phyloP scores from a whole-genome alignment of 2,113 vertebrate species.

The Psammodynastes pulverulentus region DNA sequence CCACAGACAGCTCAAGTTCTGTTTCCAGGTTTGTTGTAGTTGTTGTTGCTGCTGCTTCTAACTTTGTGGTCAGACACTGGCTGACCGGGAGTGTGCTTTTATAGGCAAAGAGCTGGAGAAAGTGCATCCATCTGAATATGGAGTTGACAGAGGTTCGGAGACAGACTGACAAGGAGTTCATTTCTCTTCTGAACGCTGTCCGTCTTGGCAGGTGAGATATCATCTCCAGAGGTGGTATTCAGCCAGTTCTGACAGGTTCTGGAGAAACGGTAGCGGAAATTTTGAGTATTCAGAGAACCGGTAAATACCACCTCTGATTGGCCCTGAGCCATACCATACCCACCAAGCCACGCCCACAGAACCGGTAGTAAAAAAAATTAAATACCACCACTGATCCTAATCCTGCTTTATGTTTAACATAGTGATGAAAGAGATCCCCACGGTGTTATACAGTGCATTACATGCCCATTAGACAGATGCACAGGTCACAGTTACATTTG shows the following conservation, averaged over 20 bases:
- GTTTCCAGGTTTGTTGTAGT: conserved; percentile 83
- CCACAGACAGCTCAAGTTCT: conserved; percentile 82
- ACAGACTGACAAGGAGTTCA: conserved; percentile 86
- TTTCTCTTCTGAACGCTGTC: conserved; percentile 86
- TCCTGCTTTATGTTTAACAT: not conserved
- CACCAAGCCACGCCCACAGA: no score
- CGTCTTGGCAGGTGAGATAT: conserved; percentile 85
- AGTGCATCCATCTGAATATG: conserved; percentile 89
- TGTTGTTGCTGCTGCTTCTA: not conserved
- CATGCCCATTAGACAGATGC: not conserved
- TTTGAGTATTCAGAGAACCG: no score
- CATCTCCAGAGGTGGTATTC: no score
- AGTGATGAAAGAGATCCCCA: not conserved
- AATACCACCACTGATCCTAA: no score
- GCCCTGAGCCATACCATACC: no score
- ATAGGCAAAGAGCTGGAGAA: conserved; percentile 89
- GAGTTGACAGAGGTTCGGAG: conserved; percentile 88
- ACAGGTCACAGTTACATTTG: not conserved
- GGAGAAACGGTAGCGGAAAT: no score
- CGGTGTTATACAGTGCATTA: not conserved
- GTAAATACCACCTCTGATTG: no score
- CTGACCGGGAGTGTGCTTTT: not conserved
- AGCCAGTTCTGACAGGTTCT: no score
- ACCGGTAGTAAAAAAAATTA: no score
- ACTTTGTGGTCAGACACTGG: not conserved